Evolutionary conservation across 2,113 vertebrate genomes (phyloP), one percentile per base, ranked within the genome.

Genomic region (Anarrhichthys ocellatus): DNA sequence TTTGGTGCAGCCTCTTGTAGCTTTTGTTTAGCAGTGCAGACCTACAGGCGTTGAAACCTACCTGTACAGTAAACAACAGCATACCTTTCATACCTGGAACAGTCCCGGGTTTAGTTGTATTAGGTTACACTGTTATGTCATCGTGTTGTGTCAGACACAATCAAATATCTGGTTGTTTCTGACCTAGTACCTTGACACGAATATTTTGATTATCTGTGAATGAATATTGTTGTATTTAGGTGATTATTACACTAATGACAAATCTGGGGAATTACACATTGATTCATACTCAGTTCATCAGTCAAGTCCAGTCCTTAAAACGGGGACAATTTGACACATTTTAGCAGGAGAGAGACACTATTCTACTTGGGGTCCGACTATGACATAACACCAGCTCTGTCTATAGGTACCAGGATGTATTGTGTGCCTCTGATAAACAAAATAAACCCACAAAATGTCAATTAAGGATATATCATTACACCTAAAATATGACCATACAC

Each of bases 11-110:
- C 42, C 56, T 72, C 50, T 44, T 54, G 18, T 15, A 11, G 17
- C n/a, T 34, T 79, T 74, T 83, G 81, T 73, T 65, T 56, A 52
- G 27, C 22, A 10, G 20, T 18, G 18, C 15, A 61, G 9, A 78
- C 44, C 27, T 40, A 38, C n/a, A 76, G 7, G 40, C 67, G 66
- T 73, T 36, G 7, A 22, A 32, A 64, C 14, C 22, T 18, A 27
- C 56, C 27, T 59, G 59, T 14, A 13, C 74, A 50, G n/a, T 36
- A 44, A 9, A 24, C 8, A 8, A 13, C 40, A 59, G 10, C 10
- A 27, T 18, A 9, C 24, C 4, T 27, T 8, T 58, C 6, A 27
- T 46, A 50, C 2, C 63, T 75, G 18, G 50, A 66, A 50, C 32
- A 66, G 38, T 32, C 65, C 24, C 24, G 0, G 5, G 4, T 24